Conservation (phyloP, 2,888 invertebrate genomes). For the Micropterix aruncella region DNA sequence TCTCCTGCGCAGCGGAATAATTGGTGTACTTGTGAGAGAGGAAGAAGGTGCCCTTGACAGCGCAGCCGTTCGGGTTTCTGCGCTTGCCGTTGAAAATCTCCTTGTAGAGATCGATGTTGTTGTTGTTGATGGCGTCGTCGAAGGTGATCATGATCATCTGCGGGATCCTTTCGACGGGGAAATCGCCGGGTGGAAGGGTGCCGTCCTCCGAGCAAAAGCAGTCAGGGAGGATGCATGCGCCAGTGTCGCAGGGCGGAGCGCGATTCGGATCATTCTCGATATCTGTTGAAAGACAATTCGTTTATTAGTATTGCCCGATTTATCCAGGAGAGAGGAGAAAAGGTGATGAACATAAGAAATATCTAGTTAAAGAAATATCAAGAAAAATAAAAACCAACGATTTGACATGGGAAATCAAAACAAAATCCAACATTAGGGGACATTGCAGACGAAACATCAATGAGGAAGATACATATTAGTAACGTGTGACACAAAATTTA, state of each 20-base stretch:
- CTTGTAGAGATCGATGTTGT: slow-evolving; percentile 87
- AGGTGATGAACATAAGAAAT: no score
- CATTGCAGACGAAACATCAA: no score
- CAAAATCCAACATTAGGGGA: no score
- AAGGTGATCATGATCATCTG: slow-evolving; percentile 93
- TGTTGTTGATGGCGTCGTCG: slow-evolving; percentile 90
- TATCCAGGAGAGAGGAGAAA: no score
- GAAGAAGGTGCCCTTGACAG: slow-evolving; percentile 86
- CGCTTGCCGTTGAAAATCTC: slow-evolving; percentile 82
- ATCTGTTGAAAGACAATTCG: no score
- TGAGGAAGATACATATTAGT: no score
- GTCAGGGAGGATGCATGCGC: slow-evolving; percentile 77
- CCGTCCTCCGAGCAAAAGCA: slow-evolving; percentile 93
- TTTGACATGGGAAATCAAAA: no score
- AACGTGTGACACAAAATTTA: no score
- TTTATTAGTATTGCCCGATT: no score
- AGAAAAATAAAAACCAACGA: no score
- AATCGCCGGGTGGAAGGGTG: slow-evolving; percentile 71
- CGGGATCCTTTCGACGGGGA: slow-evolving; percentile 73
- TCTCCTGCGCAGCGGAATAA: slow-evolving; percentile 86
- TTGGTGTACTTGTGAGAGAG: slow-evolving; percentile 88
- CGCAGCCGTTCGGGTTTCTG: slow-evolving; percentile 87
- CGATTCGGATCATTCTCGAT: slow-evolving; percentile 89
- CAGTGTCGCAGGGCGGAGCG: slow-evolving; percentile 77
- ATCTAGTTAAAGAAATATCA: no score